A percentile compares a stretch with the other conserved stretches of the same genome.
Conservation (phyloP, 1,140 invertebrate genomes). For the Drosophila rufa region DNA sequence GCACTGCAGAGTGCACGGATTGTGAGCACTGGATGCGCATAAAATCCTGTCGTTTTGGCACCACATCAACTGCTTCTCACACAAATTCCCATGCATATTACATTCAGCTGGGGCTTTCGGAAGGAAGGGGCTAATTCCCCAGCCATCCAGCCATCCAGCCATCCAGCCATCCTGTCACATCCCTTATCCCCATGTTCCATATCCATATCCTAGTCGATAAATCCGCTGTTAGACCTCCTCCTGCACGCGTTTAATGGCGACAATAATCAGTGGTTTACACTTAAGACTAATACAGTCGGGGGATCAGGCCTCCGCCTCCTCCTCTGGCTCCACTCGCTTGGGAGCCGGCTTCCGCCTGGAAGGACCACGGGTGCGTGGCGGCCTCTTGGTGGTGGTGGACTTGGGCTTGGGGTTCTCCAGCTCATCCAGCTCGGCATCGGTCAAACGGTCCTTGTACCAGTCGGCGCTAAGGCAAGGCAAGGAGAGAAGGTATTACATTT, state of each 20-base stretch:
- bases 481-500: neutral
- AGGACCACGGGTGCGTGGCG: slow-evolving; percentile 79
- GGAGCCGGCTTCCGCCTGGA: slow-evolving; percentile 66
- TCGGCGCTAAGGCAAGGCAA: slow-evolving; percentile 87
- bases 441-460: slow-evolving; percentile 94
- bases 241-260: slow-evolving; percentile 38
- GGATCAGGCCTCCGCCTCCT: slow-evolving; percentile 52
- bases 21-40: slow-evolving; percentile 64
- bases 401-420: slow-evolving; percentile 91
- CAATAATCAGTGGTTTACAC: slow-evolving; percentile 39
- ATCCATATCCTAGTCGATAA: slow-evolving; percentile 6
- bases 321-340: slow-evolving; percentile 58
- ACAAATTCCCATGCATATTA: slow-evolving; percentile 50
- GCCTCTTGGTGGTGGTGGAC: slow-evolving; percentile 86
- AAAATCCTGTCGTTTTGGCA: slow-evolving; percentile 72
- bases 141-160: slow-evolving; percentile 16
- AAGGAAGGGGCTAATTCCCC: slow-evolving; percentile 29
- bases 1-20: slow-evolving; percentile 41
- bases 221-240: slow-evolving; percentile 24
- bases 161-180: neutral
- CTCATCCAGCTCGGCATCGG: slow-evolving; percentile 91
- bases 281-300: slow-evolving; percentile 64
- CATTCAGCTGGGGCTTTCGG: slow-evolving; percentile 10
- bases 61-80: slow-evolving; percentile 54
- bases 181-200: neutral